Evolutionary conservation across 2,888 invertebrate species (phyloP).

Genomic region (Polymixis lichenea): DNA sequence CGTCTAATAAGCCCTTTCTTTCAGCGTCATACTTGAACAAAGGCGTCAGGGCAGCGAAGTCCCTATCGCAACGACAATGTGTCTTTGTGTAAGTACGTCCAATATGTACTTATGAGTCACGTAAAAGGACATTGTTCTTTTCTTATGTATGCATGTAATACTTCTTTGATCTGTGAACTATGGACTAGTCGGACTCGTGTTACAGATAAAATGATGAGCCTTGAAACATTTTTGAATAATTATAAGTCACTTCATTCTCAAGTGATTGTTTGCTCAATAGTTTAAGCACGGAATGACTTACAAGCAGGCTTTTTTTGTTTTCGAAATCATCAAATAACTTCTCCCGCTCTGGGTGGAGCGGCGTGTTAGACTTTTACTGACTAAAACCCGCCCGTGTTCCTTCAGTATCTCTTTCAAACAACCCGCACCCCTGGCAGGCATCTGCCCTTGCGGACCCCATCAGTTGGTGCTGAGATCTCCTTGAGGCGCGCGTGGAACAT

Average conservation of each 20-base stretch:
- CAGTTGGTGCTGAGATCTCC: no score
- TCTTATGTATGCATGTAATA: constrained; percentile 17
- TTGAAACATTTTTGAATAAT: constrained; percentile 11
- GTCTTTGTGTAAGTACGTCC: constrained; percentile 53
- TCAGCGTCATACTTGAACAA: constrained; percentile 42
- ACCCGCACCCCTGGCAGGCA: no score
- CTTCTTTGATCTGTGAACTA: constrained; percentile 55
- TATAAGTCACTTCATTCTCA: neutral
- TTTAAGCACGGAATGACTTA: neutral
- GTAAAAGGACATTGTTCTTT: constrained; percentile 59
- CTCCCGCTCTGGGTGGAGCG: no score
- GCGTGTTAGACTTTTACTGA: no score
- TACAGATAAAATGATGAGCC: constrained; percentile 30
- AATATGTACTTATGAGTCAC: constrained; percentile 55
- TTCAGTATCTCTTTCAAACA: no score
- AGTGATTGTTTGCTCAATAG: neutral
- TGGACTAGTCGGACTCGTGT: constrained; percentile 5
- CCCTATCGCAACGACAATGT: constrained; percentile 48
- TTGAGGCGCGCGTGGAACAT: no score
- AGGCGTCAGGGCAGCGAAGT: constrained; percentile 38
- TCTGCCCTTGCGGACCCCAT: no score
- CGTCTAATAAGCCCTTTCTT: neutral
- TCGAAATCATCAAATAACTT: no score
- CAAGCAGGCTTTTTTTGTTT: no score
- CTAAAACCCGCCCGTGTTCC: no score